Evolutionary conservation across 2,797 vertebrate species (phyloP).

Genomic region (Sebastiscus albofasciatus): DNA sequence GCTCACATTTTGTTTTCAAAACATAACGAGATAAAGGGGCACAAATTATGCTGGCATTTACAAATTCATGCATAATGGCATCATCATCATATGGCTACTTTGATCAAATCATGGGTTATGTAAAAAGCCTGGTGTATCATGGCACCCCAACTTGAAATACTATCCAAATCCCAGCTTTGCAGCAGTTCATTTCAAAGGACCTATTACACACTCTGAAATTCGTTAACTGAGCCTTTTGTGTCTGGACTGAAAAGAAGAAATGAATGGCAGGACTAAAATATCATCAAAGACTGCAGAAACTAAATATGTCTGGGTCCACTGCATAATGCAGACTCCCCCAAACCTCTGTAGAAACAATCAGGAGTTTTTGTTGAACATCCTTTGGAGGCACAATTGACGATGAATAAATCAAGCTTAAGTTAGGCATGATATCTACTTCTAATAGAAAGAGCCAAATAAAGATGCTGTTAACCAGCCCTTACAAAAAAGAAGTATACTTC

Average conservation of each 20-base stretch:
- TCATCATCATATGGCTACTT: slow-evolving; percentile 25
- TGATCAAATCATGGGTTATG: slow-evolving; percentile 50
- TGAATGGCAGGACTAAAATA: slow-evolving; percentile 10
- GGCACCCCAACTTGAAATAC: slow-evolving; percentile 3
- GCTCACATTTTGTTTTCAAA: slow-evolving; percentile 16
- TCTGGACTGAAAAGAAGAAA: neutral
- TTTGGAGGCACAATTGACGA: neutral
- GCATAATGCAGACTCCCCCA: neutral
- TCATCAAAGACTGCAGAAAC: slow-evolving; percentile 2
- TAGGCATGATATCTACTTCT: too few species aligned
- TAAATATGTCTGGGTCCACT: neutral
- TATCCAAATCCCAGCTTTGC: slow-evolving; percentile 11
- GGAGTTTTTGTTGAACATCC: neutral
- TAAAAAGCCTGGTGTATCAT: neutral
- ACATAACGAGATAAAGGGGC: slow-evolving; percentile 5
- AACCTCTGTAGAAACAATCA: neutral
- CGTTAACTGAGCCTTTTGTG: slow-evolving; percentile 19
- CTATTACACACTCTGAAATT: slow-evolving; percentile 3
- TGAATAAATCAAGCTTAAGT: too few species aligned
- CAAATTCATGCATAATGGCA: slow-evolving; percentile 28
- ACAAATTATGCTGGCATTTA: slow-evolving; percentile 30
- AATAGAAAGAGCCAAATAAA: neutral
- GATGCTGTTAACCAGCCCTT: neutral
- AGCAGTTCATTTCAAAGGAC: slow-evolving; percentile 31
- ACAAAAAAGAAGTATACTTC: too few species aligned